These are phyloP conservation scores for Columba livia DNA, from an alignment of 2,113 vertebrate genomes.

Conservation along the genomic window DNA sequence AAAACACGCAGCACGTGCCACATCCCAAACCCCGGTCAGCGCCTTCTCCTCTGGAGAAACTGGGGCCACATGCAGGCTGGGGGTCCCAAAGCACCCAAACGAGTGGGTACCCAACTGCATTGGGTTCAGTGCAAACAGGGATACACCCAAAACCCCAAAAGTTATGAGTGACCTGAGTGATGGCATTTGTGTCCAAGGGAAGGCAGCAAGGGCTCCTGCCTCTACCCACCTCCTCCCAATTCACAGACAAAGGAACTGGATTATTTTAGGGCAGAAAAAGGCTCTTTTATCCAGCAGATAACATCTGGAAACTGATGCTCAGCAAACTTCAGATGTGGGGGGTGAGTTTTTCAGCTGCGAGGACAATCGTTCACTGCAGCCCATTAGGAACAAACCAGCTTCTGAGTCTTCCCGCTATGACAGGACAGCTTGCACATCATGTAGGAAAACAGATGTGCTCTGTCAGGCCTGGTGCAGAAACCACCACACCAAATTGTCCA, in stretches of 20 bases:
- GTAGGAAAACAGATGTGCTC: accelerated
- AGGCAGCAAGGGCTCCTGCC: neutral
- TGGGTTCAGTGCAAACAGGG: accelerated
- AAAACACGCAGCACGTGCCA: accelerated
- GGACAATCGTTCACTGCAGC: neutral
- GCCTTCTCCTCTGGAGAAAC: neutral
- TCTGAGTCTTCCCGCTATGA: accelerated
- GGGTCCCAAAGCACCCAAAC: neutral
- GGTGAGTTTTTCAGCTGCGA: neutral
- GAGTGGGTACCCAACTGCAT: accelerated
- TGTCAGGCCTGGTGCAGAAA: neutral
- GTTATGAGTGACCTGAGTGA: neutral
- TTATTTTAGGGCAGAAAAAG: neutral
- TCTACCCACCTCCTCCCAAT: neutral
- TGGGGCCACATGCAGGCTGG: neutral
- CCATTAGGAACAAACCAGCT: neutral
- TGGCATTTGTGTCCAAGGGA: too few species aligned
- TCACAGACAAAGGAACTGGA: accelerated
- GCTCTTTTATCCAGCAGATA: neutral
- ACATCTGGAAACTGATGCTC: neutral
- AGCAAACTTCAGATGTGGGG: neutral
- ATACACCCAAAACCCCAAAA: neutral
- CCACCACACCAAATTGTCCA: neutral
- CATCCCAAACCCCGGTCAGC: accelerated
- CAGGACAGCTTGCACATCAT: neutral